These are phyloP conservation scores for Heliconius aoede DNA, from an alignment of 2,888 invertebrate species.

Conservation along the genomic window DNA sequence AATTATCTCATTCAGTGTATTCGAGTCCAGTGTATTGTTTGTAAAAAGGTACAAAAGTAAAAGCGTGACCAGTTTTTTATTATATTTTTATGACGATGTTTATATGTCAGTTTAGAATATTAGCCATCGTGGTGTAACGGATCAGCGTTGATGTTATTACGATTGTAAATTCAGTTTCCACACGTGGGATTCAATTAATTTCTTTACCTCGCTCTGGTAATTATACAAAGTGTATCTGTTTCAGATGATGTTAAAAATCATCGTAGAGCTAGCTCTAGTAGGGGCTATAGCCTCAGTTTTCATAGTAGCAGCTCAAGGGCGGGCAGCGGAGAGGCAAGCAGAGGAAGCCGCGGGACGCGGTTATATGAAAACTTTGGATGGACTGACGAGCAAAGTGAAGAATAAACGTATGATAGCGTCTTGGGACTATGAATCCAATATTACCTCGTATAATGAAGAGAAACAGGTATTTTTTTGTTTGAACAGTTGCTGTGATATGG, in stretches of 20 bases:
- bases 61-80: background rate
- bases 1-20: constrained; percentile 19
- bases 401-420: constrained; percentile 84
- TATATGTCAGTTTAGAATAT: background rate
- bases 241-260: constrained; percentile 76
- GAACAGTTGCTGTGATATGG: background rate
- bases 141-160: too few species aligned
- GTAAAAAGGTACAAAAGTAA: background rate
- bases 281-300: constrained; percentile 79
- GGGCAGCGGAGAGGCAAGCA: constrained; percentile 76
- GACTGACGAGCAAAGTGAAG: constrained; percentile 79
- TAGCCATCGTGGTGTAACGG: too few species aligned
- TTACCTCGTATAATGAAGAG: constrained; percentile 87
- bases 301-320: constrained; percentile 75
- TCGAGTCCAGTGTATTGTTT: constrained; percentile 1
- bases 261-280: constrained; percentile 72
- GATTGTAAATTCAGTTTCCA: too few species aligned
- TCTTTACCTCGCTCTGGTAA: too few species aligned
- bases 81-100: background rate
- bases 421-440: constrained; percentile 90
- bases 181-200: too few species aligned
- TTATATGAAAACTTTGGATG: constrained; percentile 85
- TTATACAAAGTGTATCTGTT: background rate
- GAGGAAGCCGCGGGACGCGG: constrained; percentile 84
- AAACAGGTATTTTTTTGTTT: constrained; percentile 60